Percentiles rank a stretch among this genome's conserved stretches.
These are phyloP conservation scores for Podarcis raffonei DNA, from an alignment of 2,113 vertebrate genomes.

Conservation along the genomic window DNA sequence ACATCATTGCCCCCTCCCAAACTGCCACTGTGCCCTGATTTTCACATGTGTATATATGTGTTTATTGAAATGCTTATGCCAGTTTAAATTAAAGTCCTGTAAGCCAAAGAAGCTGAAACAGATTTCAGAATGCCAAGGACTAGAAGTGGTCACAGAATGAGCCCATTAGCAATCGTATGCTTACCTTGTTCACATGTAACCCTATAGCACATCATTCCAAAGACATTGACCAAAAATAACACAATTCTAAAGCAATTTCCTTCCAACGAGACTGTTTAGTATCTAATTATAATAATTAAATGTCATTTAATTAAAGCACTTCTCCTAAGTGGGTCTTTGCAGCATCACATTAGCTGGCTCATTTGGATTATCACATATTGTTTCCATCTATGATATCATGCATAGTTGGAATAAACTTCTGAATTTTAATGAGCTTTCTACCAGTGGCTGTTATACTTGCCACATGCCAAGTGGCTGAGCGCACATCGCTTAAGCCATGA, in stretches of 20 bases:
- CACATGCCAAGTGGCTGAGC: constrained; percentile 38
- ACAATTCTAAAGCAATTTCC: neutral
- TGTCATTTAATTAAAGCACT: constrained; percentile 57
- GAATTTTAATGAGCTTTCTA: neutral
- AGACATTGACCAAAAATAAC: neutral
- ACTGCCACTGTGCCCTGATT: neutral
- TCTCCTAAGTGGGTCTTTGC: constrained; percentile 41
- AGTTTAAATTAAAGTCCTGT: neutral
- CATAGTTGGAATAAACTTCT: neutral
- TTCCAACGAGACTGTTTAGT: constrained; percentile 29
- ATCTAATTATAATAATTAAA: constrained; percentile 63
- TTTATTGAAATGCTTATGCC: no score
- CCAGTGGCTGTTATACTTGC: neutral
- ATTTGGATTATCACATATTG: constrained; percentile 38
- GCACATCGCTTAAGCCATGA: neutral
- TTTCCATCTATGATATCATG: constrained; percentile 22
- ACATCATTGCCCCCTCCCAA: no score
- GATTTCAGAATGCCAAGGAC: neutral
- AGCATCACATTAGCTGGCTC: constrained; percentile 45
- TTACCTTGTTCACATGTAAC: neutral
- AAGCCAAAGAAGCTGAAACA: neutral
- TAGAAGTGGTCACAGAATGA: neutral
- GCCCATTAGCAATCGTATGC: fast-evolving
- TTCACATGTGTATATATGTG: neutral
- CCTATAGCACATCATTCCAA: neutral